These are phyloP conservation scores for Aphidius ervi DNA, from an alignment of 1,140 invertebrate species.

Conservation along the genomic window DNA sequence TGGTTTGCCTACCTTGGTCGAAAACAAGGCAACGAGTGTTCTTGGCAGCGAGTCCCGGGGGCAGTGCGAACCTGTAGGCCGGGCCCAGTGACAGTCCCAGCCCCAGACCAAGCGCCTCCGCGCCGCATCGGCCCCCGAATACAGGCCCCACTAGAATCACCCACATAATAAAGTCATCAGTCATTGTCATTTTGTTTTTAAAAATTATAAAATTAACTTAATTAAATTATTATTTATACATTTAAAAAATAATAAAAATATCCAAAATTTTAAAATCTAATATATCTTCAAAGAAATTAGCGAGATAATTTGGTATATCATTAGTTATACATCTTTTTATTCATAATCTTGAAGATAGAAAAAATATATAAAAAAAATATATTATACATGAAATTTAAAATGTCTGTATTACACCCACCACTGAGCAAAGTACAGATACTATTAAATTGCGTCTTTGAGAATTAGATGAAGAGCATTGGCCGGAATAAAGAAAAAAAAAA, in stretches of 20 bases:
- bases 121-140: constrained; percentile 56
- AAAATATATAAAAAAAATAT: neutral
- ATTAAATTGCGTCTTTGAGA: constrained; percentile 50
- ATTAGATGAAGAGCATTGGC: constrained; percentile 41
- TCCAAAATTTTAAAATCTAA: no score
- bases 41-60: constrained; percentile 54
- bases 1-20: constrained; percentile 53
- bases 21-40: constrained; percentile 54
- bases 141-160: constrained; percentile 54
- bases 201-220: no score
- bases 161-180: constrained; percentile 44
- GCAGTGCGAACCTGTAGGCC: constrained; percentile 55
- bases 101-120: constrained; percentile 54
- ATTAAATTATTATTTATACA: no score
- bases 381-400: neutral
- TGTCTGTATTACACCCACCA: neutral
- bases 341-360: no score
- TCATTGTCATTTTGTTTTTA: constrained; percentile 35
- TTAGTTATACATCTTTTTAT: no score
- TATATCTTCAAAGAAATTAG: no score
- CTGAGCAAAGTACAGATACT: neutral
- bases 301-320: no score
- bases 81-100: constrained; percentile 52
- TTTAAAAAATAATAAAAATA: no score
- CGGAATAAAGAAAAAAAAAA: constrained; percentile 24